These are phyloP conservation scores for Aulostomus chinensis DNA, from an alignment of 2,797 vertebrate species.

Conservation along the genomic window DNA sequence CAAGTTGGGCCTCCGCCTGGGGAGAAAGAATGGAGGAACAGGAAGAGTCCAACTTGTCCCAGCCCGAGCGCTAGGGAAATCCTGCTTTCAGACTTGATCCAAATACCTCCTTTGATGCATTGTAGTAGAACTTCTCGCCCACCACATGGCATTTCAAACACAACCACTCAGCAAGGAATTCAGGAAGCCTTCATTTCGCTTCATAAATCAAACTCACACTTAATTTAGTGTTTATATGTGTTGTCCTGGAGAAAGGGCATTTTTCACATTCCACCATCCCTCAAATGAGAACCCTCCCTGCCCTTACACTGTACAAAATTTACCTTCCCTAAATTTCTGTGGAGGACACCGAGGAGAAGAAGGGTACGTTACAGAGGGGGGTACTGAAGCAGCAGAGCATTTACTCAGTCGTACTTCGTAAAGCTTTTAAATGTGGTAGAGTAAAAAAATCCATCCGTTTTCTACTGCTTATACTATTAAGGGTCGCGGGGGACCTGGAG, in stretches of 20 bases:
- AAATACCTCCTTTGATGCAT: slow-evolving; percentile 49
- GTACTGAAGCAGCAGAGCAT: too few relatives aligned
- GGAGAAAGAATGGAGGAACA: slow-evolving; percentile 32
- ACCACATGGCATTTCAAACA: slow-evolving; percentile 5
- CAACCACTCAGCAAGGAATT: slow-evolving; percentile 16
- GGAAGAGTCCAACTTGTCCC: slow-evolving; percentile 40
- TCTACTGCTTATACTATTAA: too few relatives aligned
- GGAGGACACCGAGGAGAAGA: too few relatives aligned
- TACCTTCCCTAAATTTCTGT: too few relatives aligned
- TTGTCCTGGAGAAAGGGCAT: slow-evolving; percentile 34
- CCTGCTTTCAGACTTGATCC: slow-evolving; percentile 28
- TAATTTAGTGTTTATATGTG: slow-evolving; percentile 58
- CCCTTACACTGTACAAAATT: too few relatives aligned
- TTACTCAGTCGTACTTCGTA: too few relatives aligned
- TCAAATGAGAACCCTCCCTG: too few relatives aligned
- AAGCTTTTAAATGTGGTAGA: too few relatives aligned
- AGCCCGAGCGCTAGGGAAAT: slow-evolving; percentile 29
- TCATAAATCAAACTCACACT: slow-evolving; percentile 35
- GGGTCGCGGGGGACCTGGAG: too few relatives aligned
- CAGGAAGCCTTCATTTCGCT: slow-evolving; percentile 32
- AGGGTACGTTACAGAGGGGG: too few relatives aligned
- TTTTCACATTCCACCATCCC: slow-evolving; percentile 55
- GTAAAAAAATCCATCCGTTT: too few relatives aligned
- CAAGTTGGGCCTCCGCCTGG: not conserved
- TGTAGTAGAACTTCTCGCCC: slow-evolving; percentile 20